Conservation (phyloP, 2,113 vertebrate genomes). For the Hemiscyllium ocellatum region DNA sequence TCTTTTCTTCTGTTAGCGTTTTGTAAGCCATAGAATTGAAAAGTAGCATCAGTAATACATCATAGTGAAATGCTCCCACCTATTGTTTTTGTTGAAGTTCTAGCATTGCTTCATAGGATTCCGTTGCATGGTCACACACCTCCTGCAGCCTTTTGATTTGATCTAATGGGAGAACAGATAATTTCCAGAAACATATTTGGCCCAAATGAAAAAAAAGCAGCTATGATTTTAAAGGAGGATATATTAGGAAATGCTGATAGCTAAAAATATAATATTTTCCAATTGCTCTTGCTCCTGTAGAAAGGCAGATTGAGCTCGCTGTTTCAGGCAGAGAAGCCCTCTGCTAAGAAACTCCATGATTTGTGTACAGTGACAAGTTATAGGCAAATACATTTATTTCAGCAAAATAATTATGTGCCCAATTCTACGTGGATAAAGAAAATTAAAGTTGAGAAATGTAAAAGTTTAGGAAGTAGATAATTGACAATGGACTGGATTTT, state of each 20-base stretch:
- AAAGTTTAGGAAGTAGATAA: background rate
- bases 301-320: background rate
- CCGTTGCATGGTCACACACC: background rate
- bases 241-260: background rate
- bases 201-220: background rate
- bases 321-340: background rate
- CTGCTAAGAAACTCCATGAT: background rate
- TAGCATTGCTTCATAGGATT: background rate
- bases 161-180: background rate
- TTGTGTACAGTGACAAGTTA: background rate
- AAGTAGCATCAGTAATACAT: background rate
- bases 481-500: background rate
- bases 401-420: background rate
- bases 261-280: background rate
- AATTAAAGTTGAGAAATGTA: background rate
- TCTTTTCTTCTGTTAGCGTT: background rate
- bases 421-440: background rate
- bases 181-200: background rate
- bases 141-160: background rate
- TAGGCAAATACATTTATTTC: background rate
- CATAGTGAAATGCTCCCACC: background rate
- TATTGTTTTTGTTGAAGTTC: background rate
- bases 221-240: background rate
- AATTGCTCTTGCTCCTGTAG: background rate
- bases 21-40: background rate